Conservation (phyloP, 2,113 vertebrate genomes). For the Climacteris rufus region DNA sequence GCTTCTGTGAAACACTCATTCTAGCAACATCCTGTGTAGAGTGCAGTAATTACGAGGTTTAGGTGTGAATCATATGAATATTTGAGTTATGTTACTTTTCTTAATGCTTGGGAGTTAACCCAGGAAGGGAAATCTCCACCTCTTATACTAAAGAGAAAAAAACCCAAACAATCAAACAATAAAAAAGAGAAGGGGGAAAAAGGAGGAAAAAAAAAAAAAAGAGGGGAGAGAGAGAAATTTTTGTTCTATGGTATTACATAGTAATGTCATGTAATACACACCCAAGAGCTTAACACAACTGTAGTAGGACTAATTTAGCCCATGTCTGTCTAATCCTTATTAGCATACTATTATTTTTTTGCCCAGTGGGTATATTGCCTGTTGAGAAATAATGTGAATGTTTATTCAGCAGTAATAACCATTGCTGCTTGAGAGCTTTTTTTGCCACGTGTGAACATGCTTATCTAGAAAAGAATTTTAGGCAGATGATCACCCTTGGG, state of each 20-base stretch:
- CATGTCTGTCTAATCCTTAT: background rate
- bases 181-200: background rate
- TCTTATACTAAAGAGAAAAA: background rate
- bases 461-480: slow-evolving; percentile 29
- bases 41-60: background rate
- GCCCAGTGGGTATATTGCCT: background rate
- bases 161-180: background rate
- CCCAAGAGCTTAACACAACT: background rate
- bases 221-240: background rate
- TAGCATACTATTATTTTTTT: slow-evolving; percentile 18
- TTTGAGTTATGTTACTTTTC: background rate
- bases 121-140: background rate
- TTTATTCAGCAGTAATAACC: slow-evolving; percentile 29
- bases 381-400: background rate
- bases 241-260: background rate
- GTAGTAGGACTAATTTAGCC: slow-evolving; percentile 2
- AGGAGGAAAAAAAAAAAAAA: too few relatives aligned
- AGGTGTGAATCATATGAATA: background rate
- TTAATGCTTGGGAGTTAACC: background rate
- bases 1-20: background rate
- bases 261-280: background rate
- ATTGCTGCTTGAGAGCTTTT: background rate
- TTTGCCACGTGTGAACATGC: background rate
- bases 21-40: background rate
- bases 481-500: slow-evolving; percentile 16